Evolutionary conservation across 2,113 vertebrate species (phyloP), one percentile per base, ranked within the genome.

Genomic region (Colistium nudipinnis): DNA sequence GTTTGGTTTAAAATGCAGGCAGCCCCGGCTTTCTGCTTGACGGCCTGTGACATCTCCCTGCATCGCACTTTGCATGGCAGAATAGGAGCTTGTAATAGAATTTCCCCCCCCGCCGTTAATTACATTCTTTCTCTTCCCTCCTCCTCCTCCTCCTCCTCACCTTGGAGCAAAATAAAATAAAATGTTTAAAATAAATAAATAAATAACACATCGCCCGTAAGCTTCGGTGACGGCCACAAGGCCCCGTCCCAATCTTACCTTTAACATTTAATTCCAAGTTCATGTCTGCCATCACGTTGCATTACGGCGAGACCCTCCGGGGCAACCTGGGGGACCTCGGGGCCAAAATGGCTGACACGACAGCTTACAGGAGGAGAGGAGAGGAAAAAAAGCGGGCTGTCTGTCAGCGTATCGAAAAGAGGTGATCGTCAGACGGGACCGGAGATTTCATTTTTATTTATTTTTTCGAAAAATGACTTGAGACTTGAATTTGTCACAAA

Each of bases 51-150:
- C 95, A 95, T 96, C 95, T 96, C 93, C 88, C 91, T 90, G 90
- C 94, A 92, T 91, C 93, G 90, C 94, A 94, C 93, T 96, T 96
- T 96, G 95, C 95, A 95, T 95, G 94, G 94, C 93, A 96, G 94
- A 95, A 92, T 92, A 96, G 92, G 90, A 95, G 83, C 93, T 95
- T 92, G 93, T 96, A 98, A 98, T 97, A 95, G 95, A 97, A 97
- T 96, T 96, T 92, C 93, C 93, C 91, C 92, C 91, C 87, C 92
- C 88, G 90, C 92, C 95, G 96, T 98, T 98, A 98, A 99, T 98
- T 97, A 96, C 94, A 94, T 94, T 94, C 92, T 69, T 67, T 77
- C 68, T 60, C 55, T n/a, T 61, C n/a, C 59, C 47, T 53, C 56
- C 44, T 36, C 31, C 31, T 25, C 1, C 35, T 56, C 43, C 49